Evolutionary conservation across 2,888 invertebrate genomes (phyloP), one percentile per base, ranked within the genome.

Genomic region (Hedya salicella): DNA sequence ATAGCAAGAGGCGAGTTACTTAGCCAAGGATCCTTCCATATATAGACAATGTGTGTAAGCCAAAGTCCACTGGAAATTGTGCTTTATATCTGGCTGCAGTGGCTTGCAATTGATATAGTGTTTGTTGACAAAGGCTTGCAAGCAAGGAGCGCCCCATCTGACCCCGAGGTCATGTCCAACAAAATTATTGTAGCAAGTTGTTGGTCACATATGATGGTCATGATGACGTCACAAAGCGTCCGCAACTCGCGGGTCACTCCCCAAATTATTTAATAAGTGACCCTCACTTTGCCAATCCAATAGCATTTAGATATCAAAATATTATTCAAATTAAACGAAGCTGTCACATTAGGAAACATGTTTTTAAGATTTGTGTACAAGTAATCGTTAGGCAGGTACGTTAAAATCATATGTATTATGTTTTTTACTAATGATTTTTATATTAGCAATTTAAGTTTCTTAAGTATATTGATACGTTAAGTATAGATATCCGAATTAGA

Each of bases 81-180:
- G 65, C 75, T 73, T 74, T 75, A 78, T 70, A 48, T 57, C 65
- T 60, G 57, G 63, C 56, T 44, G 17, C 42, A 67, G 77, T 71
- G 67, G 70, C 69, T 57, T 68, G 70, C 67, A 73, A 70, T 72
- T 25, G 61, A 65, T 70, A 66, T 62, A 52, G 67, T 68, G 70
- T 62, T 32, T 32, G 36, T 62, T 71, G 68, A 70, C 74, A 69
- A 71, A 70, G 63, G 73, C 71, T 71, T 75, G 70, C 74, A 76
- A 61, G 73, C 71, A 79, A 79, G 81, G 79, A 75, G 76, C 73
- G 79, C 71, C 25, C 25, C 76, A 69, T 69, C 65, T 82, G 82
- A 83, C 83, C 84, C 73, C 68, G 71, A 75, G 83, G 81, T 83
- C 81, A 82, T 60, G 68, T 74, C 76, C 72, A 74, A 74, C 73